Conservation (phyloP, 2,113 vertebrate genomes). For the Saimiri boliviensis region DNA sequence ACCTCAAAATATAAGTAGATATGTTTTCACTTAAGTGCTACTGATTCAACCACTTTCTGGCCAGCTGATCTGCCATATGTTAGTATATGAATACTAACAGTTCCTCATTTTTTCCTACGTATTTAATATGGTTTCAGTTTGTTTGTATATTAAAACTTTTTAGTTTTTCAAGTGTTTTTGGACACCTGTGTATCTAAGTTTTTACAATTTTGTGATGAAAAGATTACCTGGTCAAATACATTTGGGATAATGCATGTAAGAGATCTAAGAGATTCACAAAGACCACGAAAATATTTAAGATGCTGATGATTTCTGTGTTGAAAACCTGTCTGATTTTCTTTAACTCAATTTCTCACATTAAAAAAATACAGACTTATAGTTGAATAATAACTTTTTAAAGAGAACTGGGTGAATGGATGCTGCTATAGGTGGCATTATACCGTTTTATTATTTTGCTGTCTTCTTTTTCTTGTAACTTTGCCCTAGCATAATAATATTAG, state of each 20-base stretch:
- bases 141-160: background rate
- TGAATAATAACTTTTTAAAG: background rate
- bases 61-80: background rate
- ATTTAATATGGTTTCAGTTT: background rate
- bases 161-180: background rate
- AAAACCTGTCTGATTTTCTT: background rate
- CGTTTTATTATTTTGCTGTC: background rate
- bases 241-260: background rate
- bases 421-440: background rate
- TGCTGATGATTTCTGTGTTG: background rate
- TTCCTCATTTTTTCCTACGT: background rate
- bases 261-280: background rate
- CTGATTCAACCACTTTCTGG: background rate
- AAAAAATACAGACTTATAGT: background rate
- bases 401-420: background rate
- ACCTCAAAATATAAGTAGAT: background rate
- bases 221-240: background rate
- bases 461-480: background rate
- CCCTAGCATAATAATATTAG: background rate
- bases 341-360: background rate
- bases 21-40: background rate
- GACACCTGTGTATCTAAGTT: background rate
- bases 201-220: constrained; percentile 2
- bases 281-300: background rate
- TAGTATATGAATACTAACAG: background rate